These are phyloP conservation scores for Lepidurus apus DNA, from an alignment of 1,140 invertebrate species.

Conservation along the genomic window DNA sequence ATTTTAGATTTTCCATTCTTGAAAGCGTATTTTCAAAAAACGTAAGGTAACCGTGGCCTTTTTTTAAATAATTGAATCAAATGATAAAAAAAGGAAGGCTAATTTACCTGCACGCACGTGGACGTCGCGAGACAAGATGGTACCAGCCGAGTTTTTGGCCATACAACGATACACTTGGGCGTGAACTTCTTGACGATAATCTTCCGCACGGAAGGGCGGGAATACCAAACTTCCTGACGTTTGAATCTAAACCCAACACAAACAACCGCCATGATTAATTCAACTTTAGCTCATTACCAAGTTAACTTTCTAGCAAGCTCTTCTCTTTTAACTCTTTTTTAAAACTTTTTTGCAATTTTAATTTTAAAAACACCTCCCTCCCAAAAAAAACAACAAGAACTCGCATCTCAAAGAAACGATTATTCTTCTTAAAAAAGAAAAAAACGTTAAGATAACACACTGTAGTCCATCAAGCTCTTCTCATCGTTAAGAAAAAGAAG, in stretches of 20 bases:
- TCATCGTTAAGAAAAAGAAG: background rate
- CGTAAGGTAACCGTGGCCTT: background rate
- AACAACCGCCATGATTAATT: background rate
- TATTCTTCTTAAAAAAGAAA: too few relatives aligned
- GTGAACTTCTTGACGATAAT: conserved; percentile 88
- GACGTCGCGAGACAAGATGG: conserved; percentile 83
- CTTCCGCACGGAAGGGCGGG: conserved; percentile 84
- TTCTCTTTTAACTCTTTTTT: background rate
- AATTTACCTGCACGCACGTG: conserved; percentile 85
- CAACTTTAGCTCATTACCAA: background rate
- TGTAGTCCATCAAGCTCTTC: background rate
- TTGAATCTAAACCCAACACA: conserved; percentile 56
- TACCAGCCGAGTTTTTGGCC: conserved; percentile 79
- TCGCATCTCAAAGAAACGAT: too few relatives aligned
- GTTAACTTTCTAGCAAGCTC: background rate
- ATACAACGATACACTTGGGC: conserved; percentile 88
- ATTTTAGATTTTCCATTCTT: too few relatives aligned
- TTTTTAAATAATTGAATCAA: conserved; percentile 17
- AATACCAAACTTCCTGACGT: conserved; percentile 90
- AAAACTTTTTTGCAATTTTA: background rate
- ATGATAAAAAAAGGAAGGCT: background rate
- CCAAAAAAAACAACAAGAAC: too few relatives aligned
- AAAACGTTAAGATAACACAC: too few relatives aligned
- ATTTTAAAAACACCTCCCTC: background rate
- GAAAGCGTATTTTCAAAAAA: background rate